These are phyloP conservation scores for Amblyjoppa fuscipennis DNA, from an alignment of 2,888 invertebrate genomes.

Conservation along the genomic window DNA sequence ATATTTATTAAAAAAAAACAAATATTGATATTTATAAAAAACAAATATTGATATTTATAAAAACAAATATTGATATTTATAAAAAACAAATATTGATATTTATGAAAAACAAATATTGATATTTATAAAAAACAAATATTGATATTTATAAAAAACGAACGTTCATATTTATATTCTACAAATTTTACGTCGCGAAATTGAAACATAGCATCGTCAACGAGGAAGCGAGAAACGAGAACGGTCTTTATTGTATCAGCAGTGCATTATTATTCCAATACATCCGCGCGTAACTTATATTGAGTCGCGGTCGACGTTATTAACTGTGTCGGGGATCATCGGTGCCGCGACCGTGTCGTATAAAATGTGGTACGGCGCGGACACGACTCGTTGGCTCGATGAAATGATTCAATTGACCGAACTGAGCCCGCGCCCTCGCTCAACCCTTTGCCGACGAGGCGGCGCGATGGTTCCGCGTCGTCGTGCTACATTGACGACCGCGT, in stretches of 20 bases:
- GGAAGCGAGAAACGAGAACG: neutral
- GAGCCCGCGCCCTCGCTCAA: constrained; percentile 36
- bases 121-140: no score
- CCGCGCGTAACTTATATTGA: constrained; percentile 2
- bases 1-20: no score
- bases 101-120: no score
- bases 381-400: constrained; percentile 76
- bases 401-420: constrained; percentile 65
- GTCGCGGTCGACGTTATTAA: constrained; percentile 67
- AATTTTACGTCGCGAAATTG: neutral
- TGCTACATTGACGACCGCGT: constrained; percentile 44
- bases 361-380: constrained; percentile 72
- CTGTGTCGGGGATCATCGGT: constrained; percentile 64
- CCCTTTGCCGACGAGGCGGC: constrained; percentile 64
- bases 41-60: no score
- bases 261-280: neutral
- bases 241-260: neutral
- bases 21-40: no score
- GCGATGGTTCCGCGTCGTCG: constrained; percentile 55
- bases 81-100: no score
- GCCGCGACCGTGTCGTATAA: constrained; percentile 69
- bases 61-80: no score
- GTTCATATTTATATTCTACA: no score
- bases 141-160: no score
- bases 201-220: no score